Base-by-base conservation (phyloP, 2,888 invertebrate species). In the Pardosa pseudoannulata region DNA sequence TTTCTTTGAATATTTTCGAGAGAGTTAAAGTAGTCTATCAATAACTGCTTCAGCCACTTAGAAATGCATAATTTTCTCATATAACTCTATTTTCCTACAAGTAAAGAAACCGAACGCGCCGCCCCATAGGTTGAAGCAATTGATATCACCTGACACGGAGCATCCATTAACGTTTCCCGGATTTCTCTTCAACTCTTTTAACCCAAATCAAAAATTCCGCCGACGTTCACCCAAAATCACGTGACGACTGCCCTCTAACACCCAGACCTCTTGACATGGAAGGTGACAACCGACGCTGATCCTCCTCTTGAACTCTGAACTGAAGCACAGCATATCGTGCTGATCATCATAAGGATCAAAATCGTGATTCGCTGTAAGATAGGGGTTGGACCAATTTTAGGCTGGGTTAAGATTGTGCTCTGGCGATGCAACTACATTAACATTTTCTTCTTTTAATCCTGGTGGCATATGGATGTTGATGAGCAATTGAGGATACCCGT, bases 361-460 rank as follows among this genome's bases (percentile, higher is more conserved):
- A 50, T 83, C 83, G 83, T 83, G 82, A 80, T 80, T n/a, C 50
- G 28, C 46, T 67, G 56, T 23, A 62, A 64, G 36, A 31, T 41
- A 31, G 68, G 75, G 83, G 83, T 72, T 76, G 83, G 50, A 83
- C 78, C 76, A 83, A 83, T 78, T 83, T 83, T 75, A 72, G 83
- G 76, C 62, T 67, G 83, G 83, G 76, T 83, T 78, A 78, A 75
- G 27, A 65, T 72, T 23, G 50, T 39, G 46, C 68, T 41, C 78
- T 62, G 28, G 23, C 74, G 41, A 73, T 29, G 41, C 31, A 56
- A 31, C 50, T 36, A 28, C 74, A 81, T 74, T 74, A 74, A 74
- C 74, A 81, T 81, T 74, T 74, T 46, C 68, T 50, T 71, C 82
- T 74, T 50, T 39, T 46, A 68, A 50, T 78, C 67, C 46, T 29